Evolutionary conservation across 2,888 invertebrate species (phyloP), one percentile per base, ranked within the genome.

Genomic region (Oxystoma pomonae): DNA sequence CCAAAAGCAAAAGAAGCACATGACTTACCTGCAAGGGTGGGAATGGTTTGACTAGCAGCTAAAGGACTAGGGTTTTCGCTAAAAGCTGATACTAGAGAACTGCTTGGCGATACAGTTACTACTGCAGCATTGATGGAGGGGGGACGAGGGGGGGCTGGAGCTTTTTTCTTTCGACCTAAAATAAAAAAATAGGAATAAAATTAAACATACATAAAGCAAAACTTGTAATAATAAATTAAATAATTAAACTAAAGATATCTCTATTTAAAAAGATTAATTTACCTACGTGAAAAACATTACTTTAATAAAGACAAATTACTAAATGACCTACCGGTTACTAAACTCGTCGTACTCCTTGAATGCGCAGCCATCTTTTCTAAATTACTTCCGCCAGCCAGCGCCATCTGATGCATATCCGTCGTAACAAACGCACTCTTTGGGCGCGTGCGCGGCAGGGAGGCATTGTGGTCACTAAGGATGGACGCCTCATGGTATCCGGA

Each of bases 401-500:
- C 70, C 35, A 35, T 35, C 12, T 35, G 35, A 7, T 35, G 35
- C 35, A 35, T 35, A 3, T 35, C 35, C 12, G 35, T 35, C 35
- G 35, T 35, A 17, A 77, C 73, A 58, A 74, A 69, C 16, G 75
- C 75, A 1, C 77, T 76, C 68, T 75, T 77, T 21, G 79, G 77
- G 62, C 78, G 69, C 35, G 20, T 58, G 60, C 80, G 71, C 0
- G 79, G 79, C 59, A 80, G 68, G 19, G 80, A 78, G 0, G 78
- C 75, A 63, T 78, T 78, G 70, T 85, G 84, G 71, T 87, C 87
- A 72, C 86, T 87, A 58, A 84, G 80, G 59, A 86, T 83, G 5
- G 88, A 88, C 1, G 88, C 85, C 74, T 89, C 89, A 75, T 89
- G 89, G 74, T 89, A 89, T 0, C 89, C 89, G 63, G 87, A 88